Percentiles rank a stretch among this genome's conserved stretches.
These are phyloP conservation scores for Drosophila emarginata DNA, from an alignment of 2,888 invertebrate species.

Conservation along the genomic window DNA sequence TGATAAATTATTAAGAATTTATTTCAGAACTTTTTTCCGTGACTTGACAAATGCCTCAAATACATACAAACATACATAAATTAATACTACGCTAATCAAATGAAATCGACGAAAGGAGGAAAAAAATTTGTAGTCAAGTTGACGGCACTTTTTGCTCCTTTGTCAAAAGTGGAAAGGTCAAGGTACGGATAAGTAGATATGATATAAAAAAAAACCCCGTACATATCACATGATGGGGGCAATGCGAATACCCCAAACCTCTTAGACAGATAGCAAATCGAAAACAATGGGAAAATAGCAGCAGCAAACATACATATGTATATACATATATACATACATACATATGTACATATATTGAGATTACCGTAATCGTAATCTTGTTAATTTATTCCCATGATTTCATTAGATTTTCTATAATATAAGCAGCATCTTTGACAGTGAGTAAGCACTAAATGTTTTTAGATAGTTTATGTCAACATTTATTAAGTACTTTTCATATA, in stretches of 20 bases:
- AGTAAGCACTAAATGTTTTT: constrained; percentile 18
- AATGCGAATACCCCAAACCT: not conserved
- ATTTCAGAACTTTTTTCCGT: constrained; percentile 16
- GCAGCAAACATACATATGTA: no score
- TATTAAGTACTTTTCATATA: constrained; percentile 35
- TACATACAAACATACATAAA: not conserved
- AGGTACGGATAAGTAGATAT: constrained; percentile 52
- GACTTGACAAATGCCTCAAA: constrained; percentile 16
- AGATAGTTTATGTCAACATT: constrained; percentile 17
- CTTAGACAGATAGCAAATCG: not conserved
- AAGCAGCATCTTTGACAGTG: constrained; percentile 53
- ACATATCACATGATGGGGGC: not conserved
- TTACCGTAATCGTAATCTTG: not conserved
- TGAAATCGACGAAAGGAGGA: constrained; percentile 8
- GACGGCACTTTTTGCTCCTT: constrained; percentile 27
- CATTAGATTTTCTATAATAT: not conserved
- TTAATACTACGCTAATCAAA: constrained; percentile 18
- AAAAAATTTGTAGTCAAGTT: not conserved
- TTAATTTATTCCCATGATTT: not conserved
- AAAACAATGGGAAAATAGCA: not conserved
- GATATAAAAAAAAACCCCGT: constrained; percentile 23
- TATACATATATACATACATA: no score
- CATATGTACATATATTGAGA: no score
- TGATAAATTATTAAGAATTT: constrained; percentile 38
- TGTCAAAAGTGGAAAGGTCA: constrained; percentile 39